A percentile compares a stretch with the other conserved stretches of the same genome.
Conservation (phyloP, 2,888 invertebrate genomes). For the Phanerotoma sp. region DNA sequence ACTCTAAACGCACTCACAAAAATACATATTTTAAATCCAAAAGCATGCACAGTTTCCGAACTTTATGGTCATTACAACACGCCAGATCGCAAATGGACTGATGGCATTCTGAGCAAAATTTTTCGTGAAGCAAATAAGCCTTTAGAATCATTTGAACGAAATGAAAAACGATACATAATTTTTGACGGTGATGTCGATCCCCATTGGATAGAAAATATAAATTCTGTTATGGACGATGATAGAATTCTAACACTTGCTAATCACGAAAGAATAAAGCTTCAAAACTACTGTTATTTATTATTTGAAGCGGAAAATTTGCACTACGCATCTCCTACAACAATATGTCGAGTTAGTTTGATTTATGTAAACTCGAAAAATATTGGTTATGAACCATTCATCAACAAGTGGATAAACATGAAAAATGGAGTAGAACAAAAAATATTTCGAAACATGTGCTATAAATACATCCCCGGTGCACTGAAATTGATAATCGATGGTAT, state of each 20-base stretch:
- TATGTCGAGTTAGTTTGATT: conserved; percentile 92
- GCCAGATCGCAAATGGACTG: conserved; percentile 87
- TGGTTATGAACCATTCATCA: conserved; percentile 84
- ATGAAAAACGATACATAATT: conserved; percentile 79
- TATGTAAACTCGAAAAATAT: conserved; percentile 91
- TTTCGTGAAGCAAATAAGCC: conserved; percentile 89
- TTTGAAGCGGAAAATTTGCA: conserved; percentile 89
- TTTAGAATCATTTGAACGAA: conserved; percentile 58
- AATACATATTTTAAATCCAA: conserved; percentile 80
- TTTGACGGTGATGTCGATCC: conserved; percentile 96
- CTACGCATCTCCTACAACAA: conserved; percentile 90
- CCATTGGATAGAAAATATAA: conserved; percentile 96
- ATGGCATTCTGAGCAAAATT: conserved; percentile 86
- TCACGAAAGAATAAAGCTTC: conserved; percentile 82
- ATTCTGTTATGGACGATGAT: conserved; percentile 96
- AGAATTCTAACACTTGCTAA: conserved; percentile 86
- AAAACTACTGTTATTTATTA: conserved; percentile 77
- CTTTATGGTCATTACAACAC: conserved; percentile 87
- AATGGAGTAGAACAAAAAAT: conserved; percentile 55
- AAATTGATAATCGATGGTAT: conserved; percentile 73
- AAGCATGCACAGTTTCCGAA: conserved; percentile 88
- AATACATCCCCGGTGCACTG: conserved; percentile 73
- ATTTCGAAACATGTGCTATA: conserved; percentile 68
- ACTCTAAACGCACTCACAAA: conserved; percentile 77
- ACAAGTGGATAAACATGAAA: conserved; percentile 73